Evolutionary conservation across 1,140 invertebrate genomes (phyloP).

Genomic region (Aricia agestis): DNA sequence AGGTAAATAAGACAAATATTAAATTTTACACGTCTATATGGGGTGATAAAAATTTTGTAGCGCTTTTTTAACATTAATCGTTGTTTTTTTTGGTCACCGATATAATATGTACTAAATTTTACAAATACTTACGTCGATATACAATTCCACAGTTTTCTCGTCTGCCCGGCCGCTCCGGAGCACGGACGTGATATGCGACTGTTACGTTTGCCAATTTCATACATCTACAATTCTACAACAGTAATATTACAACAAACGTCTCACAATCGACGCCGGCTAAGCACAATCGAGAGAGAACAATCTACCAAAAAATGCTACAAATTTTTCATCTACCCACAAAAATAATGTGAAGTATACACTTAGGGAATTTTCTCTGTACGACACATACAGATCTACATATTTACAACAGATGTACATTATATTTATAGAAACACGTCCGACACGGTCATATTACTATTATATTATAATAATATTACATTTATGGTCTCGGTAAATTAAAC

Average conservation of each 20-base stretch:
- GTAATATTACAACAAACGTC: no score
- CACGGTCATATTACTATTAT: not conserved
- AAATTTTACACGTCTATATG: conserved; percentile 1
- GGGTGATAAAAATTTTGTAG: conserved; percentile 6
- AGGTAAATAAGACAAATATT: conserved; percentile 1
- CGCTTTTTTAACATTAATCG: not conserved
- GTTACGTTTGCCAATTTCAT: no score
- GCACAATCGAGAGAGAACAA: not conserved
- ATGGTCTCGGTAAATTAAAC: no score
- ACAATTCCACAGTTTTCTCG: no score
- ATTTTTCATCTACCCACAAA: not conserved
- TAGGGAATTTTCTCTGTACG: not conserved
- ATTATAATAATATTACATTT: not conserved
- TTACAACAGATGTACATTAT: conserved; percentile 22
- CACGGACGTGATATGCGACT: no score
- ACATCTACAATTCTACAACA: no score
- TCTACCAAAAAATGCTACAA: not conserved
- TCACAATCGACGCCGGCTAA: not conserved
- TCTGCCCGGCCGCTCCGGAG: no score
- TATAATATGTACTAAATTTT: not conserved
- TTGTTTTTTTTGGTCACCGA: not conserved
- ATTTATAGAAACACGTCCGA: conserved; percentile 21
- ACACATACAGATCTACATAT: not conserved
- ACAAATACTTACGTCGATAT: not conserved
- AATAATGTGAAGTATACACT: not conserved